Evolutionary conservation across 1,140 invertebrate species (phyloP), one percentile per base, ranked within the genome.

Genomic region (Myzus persicae): DNA sequence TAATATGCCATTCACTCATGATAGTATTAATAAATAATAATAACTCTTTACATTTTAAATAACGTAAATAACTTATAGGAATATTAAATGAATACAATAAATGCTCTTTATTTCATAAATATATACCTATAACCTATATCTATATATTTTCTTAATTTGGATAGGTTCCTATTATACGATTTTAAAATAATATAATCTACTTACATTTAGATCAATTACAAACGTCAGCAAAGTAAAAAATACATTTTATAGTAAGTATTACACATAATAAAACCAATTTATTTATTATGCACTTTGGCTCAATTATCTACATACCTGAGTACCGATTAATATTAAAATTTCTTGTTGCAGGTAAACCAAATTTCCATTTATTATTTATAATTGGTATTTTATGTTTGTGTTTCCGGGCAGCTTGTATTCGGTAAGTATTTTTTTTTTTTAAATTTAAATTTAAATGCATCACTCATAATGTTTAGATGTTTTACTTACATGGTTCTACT

Each of bases 401-500:
- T 51, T 93, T 93, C 81, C 91, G n/a, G 40, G 91, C 91, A 51
- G 91, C 91, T 93, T 90, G n/a, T 67, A 40, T 89, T 42, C 9
- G 46, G 31, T 89, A 67, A 44, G 31, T 59, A 36, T 88, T 36
- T 31, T 59, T 54, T 59, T 90, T 31, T 59, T 59, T 48, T 48
- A 5, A n/a, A 22, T 46, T 51, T 88, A 36, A 48, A 51, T 51
- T 36, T 88, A 51, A 48, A 51, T 9, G 31, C n/a, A 88, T 51
- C 2, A 48, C 24, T 31, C 26, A 44, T 76, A 59, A 24, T 51
- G 20, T 54, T 44, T 46, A 48, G 36, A 42, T n/a, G 20, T 36
- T 81, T 93, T 94, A 96, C 97, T 96, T 96, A 98, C 97, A 96
- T 95, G 96, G 96, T 94, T 97, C 97, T 26, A 98, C 97, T 42